Evolutionary conservation across 2,113 vertebrate genomes (phyloP).

Genomic region (Peromyscus leucopus): DNA sequence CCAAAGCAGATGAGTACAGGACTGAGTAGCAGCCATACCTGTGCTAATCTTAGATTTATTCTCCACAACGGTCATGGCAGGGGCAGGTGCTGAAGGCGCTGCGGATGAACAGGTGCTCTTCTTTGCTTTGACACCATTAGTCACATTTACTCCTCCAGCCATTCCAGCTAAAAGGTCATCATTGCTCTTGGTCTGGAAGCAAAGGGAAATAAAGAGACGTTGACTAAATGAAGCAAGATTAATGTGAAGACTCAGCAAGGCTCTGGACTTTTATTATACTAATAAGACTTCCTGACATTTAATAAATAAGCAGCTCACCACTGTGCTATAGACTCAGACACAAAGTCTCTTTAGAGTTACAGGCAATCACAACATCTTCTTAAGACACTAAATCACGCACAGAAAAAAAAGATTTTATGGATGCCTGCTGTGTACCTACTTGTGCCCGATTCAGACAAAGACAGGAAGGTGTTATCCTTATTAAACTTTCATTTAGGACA

Average conservation of each 20-base stretch:
- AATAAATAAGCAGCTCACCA: neutral
- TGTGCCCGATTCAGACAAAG: neutral
- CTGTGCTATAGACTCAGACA: neutral
- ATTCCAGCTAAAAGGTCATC: conserved; percentile 96
- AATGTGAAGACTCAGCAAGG: neutral
- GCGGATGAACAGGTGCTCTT: conserved; percentile 85
- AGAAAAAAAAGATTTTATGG: neutral
- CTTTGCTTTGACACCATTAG: conserved; percentile 93
- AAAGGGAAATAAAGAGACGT: conserved; percentile 42
- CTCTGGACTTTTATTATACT: neutral
- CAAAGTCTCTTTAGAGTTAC: neutral
- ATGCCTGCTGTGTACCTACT: neutral
- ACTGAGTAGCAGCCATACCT: conserved; percentile 83
- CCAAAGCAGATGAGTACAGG: no score
- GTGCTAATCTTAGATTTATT: conserved; percentile 90
- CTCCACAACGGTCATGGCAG: conserved; percentile 87
- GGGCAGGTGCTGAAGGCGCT: conserved; percentile 83
- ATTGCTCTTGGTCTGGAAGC: conserved; percentile 94
- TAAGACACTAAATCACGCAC: neutral
- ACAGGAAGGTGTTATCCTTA: neutral
- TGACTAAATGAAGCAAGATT: neutral
- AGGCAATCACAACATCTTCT: neutral
- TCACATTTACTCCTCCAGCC: conserved; percentile 89
- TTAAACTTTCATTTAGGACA: neutral
- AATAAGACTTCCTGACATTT: conserved; percentile 4